A percentile compares a stretch with the other conserved stretches of the same genome.
phyloP scores from a whole-genome alignment of 2,888 invertebrate genomes.

The Endomychus coccineus region DNA sequence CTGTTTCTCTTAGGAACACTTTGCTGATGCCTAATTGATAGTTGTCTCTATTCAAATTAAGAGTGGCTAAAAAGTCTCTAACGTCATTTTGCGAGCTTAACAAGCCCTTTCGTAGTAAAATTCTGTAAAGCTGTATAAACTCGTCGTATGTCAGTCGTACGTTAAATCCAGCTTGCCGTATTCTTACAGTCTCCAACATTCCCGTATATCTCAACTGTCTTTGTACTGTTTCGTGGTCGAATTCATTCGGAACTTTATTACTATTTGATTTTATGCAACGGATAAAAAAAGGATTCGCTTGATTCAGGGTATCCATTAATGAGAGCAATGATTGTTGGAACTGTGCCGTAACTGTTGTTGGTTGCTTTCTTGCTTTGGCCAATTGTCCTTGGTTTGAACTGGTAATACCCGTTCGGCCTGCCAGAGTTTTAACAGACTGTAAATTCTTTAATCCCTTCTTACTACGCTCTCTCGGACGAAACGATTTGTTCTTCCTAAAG shows the following conservation, averaged over 20 bases:
- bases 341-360: conserved; percentile 89
- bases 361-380: conserved; percentile 71
- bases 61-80: conserved; percentile 69
- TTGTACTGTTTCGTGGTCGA: conserved; percentile 89
- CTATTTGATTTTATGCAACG: conserved; percentile 94
- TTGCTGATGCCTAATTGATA: conserved; percentile 84
- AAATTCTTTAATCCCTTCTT: conserved; percentile 85
- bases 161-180: conserved; percentile 91
- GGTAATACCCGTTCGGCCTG: conserved; percentile 61
- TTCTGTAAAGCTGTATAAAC: conserved; percentile 87
- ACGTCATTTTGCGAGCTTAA: conserved; percentile 83
- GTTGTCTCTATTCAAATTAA: conserved; percentile 81
- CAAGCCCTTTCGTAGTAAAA: conserved; percentile 79
- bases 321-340: conserved; percentile 89
- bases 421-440: conserved; percentile 85
- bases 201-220: conserved; percentile 89
- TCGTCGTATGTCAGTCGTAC: conserved; percentile 89
- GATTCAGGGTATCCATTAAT: conserved; percentile 88
- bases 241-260: conserved; percentile 82
- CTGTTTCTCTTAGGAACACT: conserved; percentile 89
- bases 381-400: conserved; percentile 46
- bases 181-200: conserved; percentile 93
- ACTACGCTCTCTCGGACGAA: conserved; percentile 76
- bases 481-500: conserved; percentile 70
- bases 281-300: conserved; percentile 79